Percentiles rank a stretch among this genome's conserved stretches.
Conservation (phyloP, 2,888 invertebrate genomes). For the Xylota segnis region DNA sequence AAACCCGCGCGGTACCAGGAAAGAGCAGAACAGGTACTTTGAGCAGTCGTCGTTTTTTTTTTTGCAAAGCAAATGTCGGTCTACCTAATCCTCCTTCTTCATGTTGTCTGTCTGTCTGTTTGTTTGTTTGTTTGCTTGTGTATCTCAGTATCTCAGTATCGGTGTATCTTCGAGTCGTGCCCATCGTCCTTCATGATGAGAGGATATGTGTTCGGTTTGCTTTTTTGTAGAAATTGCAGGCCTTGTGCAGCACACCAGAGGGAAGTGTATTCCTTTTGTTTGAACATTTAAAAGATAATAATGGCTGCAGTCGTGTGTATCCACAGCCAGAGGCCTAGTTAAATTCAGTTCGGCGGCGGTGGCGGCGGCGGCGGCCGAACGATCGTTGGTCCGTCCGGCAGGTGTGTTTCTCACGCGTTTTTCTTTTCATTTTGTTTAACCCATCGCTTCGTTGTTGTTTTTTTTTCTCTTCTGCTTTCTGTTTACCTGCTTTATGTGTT, state of each 20-base stretch:
- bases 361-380: too few relatives aligned
- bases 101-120: conserved; percentile 42
- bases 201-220: conserved; percentile 39
- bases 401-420: conserved; percentile 77
- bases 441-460: neutral
- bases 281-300: conserved; percentile 76
- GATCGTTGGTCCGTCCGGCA: conserved; percentile 69
- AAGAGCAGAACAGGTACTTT: conserved; percentile 57
- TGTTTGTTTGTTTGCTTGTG: conserved; percentile 19
- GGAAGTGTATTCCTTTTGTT: conserved; percentile 65
- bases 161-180: conserved; percentile 45
- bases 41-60: conserved; percentile 17
- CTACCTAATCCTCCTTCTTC: conserved; percentile 68
- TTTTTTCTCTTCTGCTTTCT: too few relatives aligned
- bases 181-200: conserved; percentile 63
- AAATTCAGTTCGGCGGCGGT: conserved; percentile 58
- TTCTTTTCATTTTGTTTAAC: conserved; percentile 19
- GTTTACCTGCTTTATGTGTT: conserved; percentile 50
- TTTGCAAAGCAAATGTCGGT: conserved; percentile 70
- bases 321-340: conserved; percentile 76
- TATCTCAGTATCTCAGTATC: conserved; percentile 20
- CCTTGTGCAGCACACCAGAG: conserved; percentile 6
- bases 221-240: conserved; percentile 37
- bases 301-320: conserved; percentile 76
- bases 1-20: conserved; percentile 23